Base-by-base conservation (phyloP, 2,113 vertebrate genomes). In the Porphyrio hochstetteri region DNA sequence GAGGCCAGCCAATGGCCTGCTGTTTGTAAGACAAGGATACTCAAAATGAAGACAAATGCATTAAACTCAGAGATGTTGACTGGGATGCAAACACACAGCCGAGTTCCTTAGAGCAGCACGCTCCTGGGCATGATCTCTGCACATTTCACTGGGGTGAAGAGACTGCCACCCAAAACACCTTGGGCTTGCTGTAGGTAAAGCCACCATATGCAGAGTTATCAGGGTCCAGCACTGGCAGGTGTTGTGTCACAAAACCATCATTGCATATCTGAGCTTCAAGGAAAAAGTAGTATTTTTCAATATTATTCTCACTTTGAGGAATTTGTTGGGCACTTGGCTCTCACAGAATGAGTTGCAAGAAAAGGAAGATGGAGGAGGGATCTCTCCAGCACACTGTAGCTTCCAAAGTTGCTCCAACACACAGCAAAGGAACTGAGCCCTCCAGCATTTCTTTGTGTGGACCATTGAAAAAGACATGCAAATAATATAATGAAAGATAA, bases 11-110 rank as follows among this genome's bases (percentile, higher is more conserved):
- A 48, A 7, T 0, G 2, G 4, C 21, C 52, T 6, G 4, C 6
- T 60, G 7, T n/a, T 65, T 40, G 9, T 20, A 18, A 1, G 2
- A 10, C 23, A 31, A 14, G 0, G 1, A 27, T 19, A 19, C 13
- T 35, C 13, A 2, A 64, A 84, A n/a, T 35, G 35, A 75, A 81
- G 56, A 52, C 29, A 82, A 82, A 12, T 3, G 9, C 8, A 27
- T 36, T 25, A n/a, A 86, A 67, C 0, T 0, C 0, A 4, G 40
- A 78, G 40, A 40, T 65, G 25, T 25, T 50, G 60, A 67, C 28
- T 59, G 87, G 81, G 48, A 53, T 36, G 36, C 13, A 31, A 78
- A 87, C 10, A 25, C 7, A 5, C 7, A 2, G 7, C 6, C 38
- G 53, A 59, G 11, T 7, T 76, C 44, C 53, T 33, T 5, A 46